These are phyloP conservation scores for Dynastes maya DNA, from an alignment of 2,888 invertebrate species.

Conservation along the genomic window DNA sequence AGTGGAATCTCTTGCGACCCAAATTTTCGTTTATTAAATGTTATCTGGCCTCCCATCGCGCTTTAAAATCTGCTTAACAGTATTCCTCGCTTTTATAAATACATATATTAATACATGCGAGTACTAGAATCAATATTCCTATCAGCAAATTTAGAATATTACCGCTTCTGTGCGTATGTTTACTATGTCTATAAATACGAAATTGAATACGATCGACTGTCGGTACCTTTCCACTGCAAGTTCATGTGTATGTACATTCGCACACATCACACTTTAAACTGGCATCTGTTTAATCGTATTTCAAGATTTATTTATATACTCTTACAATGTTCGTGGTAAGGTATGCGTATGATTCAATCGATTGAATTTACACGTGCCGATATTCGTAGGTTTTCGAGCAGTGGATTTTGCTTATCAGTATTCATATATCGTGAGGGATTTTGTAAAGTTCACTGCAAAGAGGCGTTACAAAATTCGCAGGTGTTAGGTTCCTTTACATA, in stretches of 20 bases:
- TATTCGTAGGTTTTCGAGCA: slow-evolving; percentile 8
- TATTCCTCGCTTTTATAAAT: too few relatives aligned
- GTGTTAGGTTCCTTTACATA: too few relatives aligned
- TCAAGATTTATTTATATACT: slow-evolving; percentile 29
- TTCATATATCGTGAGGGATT: background rate
- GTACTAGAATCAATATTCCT: background rate
- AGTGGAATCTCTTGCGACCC: too few relatives aligned
- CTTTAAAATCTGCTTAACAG: too few relatives aligned
- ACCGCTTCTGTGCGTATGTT: slow-evolving; percentile 12
- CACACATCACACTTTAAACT: slow-evolving; percentile 29
- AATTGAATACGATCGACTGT: slow-evolving; percentile 25
- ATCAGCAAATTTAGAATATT: slow-evolving; percentile 18
- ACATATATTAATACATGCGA: too few relatives aligned
- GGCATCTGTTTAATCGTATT: slow-evolving; percentile 31
- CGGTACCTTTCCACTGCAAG: slow-evolving; percentile 32
- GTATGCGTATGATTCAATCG: slow-evolving; percentile 27
- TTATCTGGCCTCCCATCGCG: too few relatives aligned
- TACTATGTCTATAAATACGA: slow-evolving; percentile 22
- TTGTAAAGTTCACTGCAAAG: too few relatives aligned
- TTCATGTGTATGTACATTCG: slow-evolving; percentile 25
- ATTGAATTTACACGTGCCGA: slow-evolving; percentile 32
- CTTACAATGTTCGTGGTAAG: slow-evolving; percentile 30
- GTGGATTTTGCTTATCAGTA: background rate
- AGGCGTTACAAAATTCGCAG: too few relatives aligned
- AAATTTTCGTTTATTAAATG: too few relatives aligned